Evolutionary conservation across 2,888 invertebrate species (phyloP), one percentile per base, ranked within the genome.

Genomic region (Chrysomela aeneicollis): DNA sequence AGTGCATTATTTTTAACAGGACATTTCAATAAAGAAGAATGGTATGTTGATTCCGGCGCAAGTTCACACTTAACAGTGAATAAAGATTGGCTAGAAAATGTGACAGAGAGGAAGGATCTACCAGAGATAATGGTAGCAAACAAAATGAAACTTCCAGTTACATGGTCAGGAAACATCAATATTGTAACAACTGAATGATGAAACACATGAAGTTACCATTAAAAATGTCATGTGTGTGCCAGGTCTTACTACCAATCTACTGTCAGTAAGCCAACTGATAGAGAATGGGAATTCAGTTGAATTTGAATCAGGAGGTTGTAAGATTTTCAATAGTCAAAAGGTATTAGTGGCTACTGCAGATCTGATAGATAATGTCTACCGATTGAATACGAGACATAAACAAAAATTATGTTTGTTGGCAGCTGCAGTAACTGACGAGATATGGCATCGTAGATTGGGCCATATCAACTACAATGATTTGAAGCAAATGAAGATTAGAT

Each of bases 21-120:
- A 8, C 21, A 57, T 8, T 71, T 61, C 53, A 55, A 63, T 32
- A 71, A 66, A 37, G 17, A 42, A 5, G 75, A 76, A 19, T 78
- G 72, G 70, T 77, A 75, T 26, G 46, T 77, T 1, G 74, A 78
- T 53, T 72, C 72, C 0, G 76, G 76, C 3, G 73, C 74, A 6
- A 76, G 73, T 51, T 53, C 50, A 57, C 76, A 77, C 66, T 64
- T 76, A 22, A 69, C 66, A 1, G 15, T 61, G n/a, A 61, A 59
- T 6, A 35, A 61, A 32, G 61, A 61, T 18, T 64, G 61, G 63
- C 17, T 69, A 9, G 47, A 51, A 49, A 66, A 68, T 59, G 22
- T 47, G 18, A 21, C 50, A 19, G 26, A 59, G 9, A 35, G 50
- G 6, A 9, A 19, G n/a, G 8, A 59, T 8, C 35, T 59, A 18